Percentiles rank a stretch among this genome's conserved stretches.
These are phyloP conservation scores for Chunga burmeisteri DNA, from an alignment of 2,113 vertebrate species.

Conservation along the genomic window DNA sequence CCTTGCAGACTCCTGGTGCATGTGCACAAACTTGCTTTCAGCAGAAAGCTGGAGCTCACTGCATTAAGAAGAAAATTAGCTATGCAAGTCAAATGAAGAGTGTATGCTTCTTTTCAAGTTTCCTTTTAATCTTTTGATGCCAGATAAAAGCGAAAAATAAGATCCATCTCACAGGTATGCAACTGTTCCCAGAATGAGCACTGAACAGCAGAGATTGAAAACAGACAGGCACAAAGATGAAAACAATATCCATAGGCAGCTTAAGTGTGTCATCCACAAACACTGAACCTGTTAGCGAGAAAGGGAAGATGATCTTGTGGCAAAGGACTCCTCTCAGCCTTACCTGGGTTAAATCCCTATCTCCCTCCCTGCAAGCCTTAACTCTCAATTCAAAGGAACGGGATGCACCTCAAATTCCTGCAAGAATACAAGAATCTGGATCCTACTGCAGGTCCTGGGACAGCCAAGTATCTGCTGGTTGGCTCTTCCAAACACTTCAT, in stretches of 20 bases:
- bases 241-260: not conserved
- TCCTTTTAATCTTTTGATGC: slow-evolving; percentile 27
- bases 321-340: not conserved
- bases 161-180: not conserved
- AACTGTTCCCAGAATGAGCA: slow-evolving; percentile 2
- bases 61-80: not conserved
- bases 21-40: not conserved
- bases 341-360: not conserved
- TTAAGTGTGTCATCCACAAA: not conserved
- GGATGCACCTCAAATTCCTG: not conserved
- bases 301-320: not conserved
- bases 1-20: not conserved
- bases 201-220: not conserved
- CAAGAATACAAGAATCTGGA: not conserved
- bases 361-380: not conserved
- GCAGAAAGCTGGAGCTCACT: not conserved
- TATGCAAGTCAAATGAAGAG: slow-evolving; percentile 36
- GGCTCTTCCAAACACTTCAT: not conserved
- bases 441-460: not conserved
- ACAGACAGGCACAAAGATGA: not conserved
- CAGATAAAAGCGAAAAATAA: slow-evolving; percentile 39
- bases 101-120: not conserved
- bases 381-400: not conserved
- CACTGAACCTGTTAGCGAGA: not conserved
- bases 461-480: not conserved